Conservation (phyloP, 37 sponge, comb jelly and placozoan species). For the Trichoplax adhaerens region DNA sequence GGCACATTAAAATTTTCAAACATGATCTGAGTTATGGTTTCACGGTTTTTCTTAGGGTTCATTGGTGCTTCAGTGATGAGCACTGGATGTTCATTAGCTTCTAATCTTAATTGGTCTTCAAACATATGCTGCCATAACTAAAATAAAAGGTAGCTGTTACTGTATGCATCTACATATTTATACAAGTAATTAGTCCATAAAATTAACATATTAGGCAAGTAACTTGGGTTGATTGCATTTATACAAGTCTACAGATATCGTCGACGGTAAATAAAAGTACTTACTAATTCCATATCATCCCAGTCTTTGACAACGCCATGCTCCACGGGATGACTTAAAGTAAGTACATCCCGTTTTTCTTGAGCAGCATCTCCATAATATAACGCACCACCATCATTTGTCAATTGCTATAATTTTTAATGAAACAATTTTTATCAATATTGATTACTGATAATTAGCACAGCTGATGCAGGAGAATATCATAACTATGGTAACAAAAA, state of each 20-base stretch:
- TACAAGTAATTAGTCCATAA: neutral
- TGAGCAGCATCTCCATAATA: constrained; percentile 6
- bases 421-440: too few species aligned
- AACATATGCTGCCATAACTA: constrained; percentile 10
- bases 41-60: constrained; percentile 4
- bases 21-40: constrained; percentile 9
- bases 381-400: neutral
- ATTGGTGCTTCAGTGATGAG: constrained; percentile 2
- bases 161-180: neutral
- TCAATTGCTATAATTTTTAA: too few species aligned
- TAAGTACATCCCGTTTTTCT: constrained; percentile 2
- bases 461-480: too few species aligned
- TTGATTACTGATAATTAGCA: too few species aligned
- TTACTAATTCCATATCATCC: constrained; percentile 10
- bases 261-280: neutral
- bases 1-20: neutral
- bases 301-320: constrained; percentile 10
- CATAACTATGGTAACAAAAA: too few species aligned
- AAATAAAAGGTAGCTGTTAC: neutral
- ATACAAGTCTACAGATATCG: neutral
- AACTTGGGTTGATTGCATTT: neutral
- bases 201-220: neutral
- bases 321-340: constrained; percentile 6
- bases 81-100: neutral
- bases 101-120: neutral